Evolutionary conservation across 1,140 invertebrate genomes (phyloP).

Genomic region (Zaprionus gabonicus): DNA sequence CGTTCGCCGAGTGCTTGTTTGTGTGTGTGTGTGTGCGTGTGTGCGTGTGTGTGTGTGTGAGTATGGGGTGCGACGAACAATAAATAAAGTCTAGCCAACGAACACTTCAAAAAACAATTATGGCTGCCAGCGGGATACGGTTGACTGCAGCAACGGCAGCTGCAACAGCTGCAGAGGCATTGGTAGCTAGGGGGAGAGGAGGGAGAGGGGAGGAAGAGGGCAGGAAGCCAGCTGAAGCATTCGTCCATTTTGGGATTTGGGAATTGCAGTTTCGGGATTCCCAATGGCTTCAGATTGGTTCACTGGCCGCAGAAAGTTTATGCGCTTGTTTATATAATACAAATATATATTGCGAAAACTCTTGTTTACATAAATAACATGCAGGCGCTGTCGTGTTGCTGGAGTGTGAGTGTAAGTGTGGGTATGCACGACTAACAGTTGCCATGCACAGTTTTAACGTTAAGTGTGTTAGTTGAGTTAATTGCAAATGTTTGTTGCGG

Average conservation of each 20-base stretch:
- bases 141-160: conserved; percentile 30
- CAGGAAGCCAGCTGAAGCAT: background rate
- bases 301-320: conserved; percentile 46
- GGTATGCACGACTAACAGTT: background rate
- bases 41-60: conserved; percentile 21
- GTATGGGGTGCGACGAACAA: conserved; percentile 50
- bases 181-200: background rate
- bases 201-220: no score
- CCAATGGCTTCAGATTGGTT: conserved; percentile 46
- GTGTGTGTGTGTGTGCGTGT: conserved; percentile 22
- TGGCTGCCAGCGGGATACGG: conserved; percentile 54
- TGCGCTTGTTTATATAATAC: conserved; percentile 48
- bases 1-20: conserved; percentile 9
- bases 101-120: conserved; percentile 74
- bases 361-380: conserved; percentile 41
- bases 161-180: conserved; percentile 5
- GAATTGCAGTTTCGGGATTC: conserved; percentile 29
- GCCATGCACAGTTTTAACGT: background rate
- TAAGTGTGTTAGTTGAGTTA: background rate
- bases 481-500: background rate
- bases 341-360: conserved; percentile 31
- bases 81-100: conserved; percentile 76
- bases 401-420: no score
- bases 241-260: conserved; percentile 40
- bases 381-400: background rate